Conservation (phyloP, 1,140 invertebrate genomes). For the Hylaeus anthracinus region DNA sequence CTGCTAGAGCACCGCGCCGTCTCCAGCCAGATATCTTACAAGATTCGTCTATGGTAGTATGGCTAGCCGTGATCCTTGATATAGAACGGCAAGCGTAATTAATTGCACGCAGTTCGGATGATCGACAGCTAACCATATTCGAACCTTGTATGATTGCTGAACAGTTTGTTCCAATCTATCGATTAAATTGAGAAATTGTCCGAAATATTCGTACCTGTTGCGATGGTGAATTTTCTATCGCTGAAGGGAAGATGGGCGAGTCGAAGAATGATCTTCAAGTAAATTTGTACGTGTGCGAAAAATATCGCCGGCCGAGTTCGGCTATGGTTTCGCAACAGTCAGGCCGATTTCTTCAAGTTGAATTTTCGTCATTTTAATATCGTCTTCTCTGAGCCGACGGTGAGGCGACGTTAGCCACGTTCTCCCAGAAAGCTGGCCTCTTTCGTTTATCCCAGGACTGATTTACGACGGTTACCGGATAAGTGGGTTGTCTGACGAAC, state of each 20-base stretch:
- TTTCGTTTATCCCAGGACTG: conserved; percentile 57
- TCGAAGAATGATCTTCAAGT: too few relatives aligned
- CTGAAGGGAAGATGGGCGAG: too few relatives aligned
- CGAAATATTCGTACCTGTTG: too few relatives aligned
- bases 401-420: background rate
- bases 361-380: background rate
- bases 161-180: too few relatives aligned
- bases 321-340: background rate
- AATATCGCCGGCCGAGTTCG: background rate
- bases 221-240: too few relatives aligned
- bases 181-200: too few relatives aligned
- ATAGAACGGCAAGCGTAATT: conserved; percentile 32
- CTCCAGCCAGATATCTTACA: conserved; percentile 66
- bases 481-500: conserved; percentile 52
- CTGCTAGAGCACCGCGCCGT: conserved; percentile 36
- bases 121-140: too few relatives aligned
- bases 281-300: background rate
- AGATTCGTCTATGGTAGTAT: conserved; percentile 65
- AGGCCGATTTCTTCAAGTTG: background rate
- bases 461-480: conserved; percentile 58
- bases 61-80: conserved; percentile 29
- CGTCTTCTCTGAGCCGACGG: background rate
- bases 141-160: too few relatives aligned
- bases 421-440: background rate
- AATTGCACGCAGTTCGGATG: conserved; percentile 10